A percentile compares a stretch with the other conserved stretches of the same genome.
phyloP scores from a whole-genome alignment of 2,113 vertebrate genomes.

The Gila orcuttii region DNA sequence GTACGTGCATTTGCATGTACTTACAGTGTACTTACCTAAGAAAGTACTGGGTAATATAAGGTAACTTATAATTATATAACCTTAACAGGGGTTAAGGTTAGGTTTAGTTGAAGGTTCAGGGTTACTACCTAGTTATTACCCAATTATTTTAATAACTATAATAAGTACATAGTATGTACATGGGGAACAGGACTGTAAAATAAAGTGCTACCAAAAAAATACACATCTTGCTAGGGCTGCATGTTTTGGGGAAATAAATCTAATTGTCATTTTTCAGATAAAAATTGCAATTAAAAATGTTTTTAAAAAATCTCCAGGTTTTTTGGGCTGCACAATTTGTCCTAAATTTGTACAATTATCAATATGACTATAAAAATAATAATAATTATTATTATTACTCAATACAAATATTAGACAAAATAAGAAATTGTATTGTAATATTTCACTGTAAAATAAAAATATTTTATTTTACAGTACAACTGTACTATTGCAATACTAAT shows the following conservation, averaged over 20 bases:
- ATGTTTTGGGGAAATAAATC: not conserved
- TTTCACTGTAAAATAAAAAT: not conserved
- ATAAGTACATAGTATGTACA: too few species aligned
- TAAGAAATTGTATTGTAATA: too few species aligned
- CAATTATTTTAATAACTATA: too few species aligned
- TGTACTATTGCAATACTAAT: not conserved
- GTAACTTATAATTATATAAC: too few species aligned
- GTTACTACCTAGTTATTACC: too few species aligned
- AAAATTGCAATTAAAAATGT: not conserved
- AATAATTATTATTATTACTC: not conserved
- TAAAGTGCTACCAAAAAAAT: not conserved
- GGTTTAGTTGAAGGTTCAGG: too few species aligned
- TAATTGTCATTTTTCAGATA: not conserved
- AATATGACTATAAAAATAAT: not conserved
- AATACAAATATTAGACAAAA: not conserved
- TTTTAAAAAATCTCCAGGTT: not conserved
- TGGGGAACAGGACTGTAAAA: too few species aligned
- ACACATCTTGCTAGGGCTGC: not conserved
- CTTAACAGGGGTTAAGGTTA: too few species aligned
- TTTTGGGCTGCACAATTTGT: not conserved
- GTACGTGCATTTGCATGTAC: too few species aligned
- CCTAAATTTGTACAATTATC: too few species aligned
- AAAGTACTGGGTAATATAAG: too few species aligned
- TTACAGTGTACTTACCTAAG: too few species aligned
- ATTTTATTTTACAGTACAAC: not conserved